These are phyloP conservation scores for Zaprionus lachaisei DNA, from an alignment of 1,140 invertebrate species.

Conservation along the genomic window DNA sequence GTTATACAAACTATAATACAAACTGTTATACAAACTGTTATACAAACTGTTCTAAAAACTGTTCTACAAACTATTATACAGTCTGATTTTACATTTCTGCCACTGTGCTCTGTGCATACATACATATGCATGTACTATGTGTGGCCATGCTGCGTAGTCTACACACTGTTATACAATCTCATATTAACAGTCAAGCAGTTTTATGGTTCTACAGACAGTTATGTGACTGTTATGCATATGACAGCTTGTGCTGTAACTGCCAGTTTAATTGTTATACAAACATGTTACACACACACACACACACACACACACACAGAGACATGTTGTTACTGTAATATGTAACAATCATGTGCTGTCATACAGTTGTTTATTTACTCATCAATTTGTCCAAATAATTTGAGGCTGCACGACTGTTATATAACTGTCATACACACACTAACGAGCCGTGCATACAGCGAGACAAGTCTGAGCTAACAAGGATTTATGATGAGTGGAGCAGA, in stretches of 20 bases:
- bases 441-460: constrained; percentile 1
- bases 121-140: no score
- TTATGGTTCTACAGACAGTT: background rate
- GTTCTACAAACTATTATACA: background rate
- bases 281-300: background rate
- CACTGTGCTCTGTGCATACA: no score
- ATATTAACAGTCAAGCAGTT: background rate
- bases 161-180: background rate
- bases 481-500: constrained; percentile 21
- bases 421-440: constrained; percentile 33
- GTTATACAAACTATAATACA: background rate
- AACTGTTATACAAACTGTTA: background rate
- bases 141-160: background rate
- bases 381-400: background rate
- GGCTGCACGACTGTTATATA: constrained; percentile 13
- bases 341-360: background rate
- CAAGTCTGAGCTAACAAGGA: constrained; percentile 32
- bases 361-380: background rate
- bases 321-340: background rate
- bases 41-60: no score
- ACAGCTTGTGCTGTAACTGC: background rate
- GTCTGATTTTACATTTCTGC: constrained; percentile 1
- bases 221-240: background rate
- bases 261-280: background rate
- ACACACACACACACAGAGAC: background rate